Base-by-base conservation (phyloP, 2,113 vertebrate genomes). In the Pitta sordida region DNA sequence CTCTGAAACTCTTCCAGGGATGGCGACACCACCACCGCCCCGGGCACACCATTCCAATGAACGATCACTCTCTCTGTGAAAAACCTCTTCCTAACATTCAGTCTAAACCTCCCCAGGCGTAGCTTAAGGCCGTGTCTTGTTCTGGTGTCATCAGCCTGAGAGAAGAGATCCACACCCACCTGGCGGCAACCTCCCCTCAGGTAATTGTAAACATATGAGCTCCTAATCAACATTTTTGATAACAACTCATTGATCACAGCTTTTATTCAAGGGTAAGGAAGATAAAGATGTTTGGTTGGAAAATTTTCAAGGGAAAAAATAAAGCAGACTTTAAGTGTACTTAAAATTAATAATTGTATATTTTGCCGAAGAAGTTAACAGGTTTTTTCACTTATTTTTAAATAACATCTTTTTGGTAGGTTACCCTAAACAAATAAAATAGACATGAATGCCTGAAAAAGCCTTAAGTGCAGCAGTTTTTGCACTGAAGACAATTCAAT, bases 241-340 rank as follows among this genome's bases (percentile, higher is more conserved):
- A 83, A 41, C 24, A 68, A 27, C 24, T 67, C 15, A 41, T 3
- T 2, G 4, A 48, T 76, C 19, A 41, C 29, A 60, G 18, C 10
- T 73, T 71, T 55, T 67, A 63, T n/a, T 83, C 29, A 80, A 41
- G 13, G 4, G 2, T 83, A 49, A 32, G 4, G 6, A 12, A 76
- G 11, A 65, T 24, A 75, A 80, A 83, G 43, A 0, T 0, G 1
- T 36, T 37, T 9, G 3, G 7, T 12, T 80, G 4, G 3, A 68
- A 75, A 53, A 5, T 2, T 48, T 63, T 62, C 36, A 80, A 53
- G 22, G 17, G 6, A 13, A 34, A 62, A 88, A 44, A 26, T 21
- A 14, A 17, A 53, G 9, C 8, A 52, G 30, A 48, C 8, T 43
- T 85, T 43, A 17, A 23, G 1, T 44, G 6, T 30, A 68, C 24